A percentile compares a stretch with the other conserved stretches of the same genome.
Conservation (phyloP, 2,113 vertebrate species). For the Mugil cephalus region DNA sequence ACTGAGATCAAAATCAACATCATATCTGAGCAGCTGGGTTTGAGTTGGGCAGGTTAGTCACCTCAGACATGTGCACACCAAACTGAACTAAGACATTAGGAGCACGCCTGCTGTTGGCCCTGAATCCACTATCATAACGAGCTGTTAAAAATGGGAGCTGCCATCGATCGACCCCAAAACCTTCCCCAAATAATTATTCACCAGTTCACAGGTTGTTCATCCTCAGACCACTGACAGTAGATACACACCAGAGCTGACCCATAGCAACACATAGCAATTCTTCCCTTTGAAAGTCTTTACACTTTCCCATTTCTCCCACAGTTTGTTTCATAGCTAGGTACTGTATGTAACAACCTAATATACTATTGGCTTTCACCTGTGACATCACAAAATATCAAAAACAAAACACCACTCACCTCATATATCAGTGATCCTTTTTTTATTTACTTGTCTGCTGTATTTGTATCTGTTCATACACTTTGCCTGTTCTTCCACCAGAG, state of each 20-base stretch:
- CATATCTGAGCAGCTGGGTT: constrained; percentile 94
- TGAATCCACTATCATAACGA: too few species aligned
- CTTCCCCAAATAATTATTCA: too few species aligned
- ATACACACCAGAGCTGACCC: too few species aligned
- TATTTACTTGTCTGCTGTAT: background rate
- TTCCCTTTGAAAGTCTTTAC: too few species aligned
- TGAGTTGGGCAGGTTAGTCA: constrained; percentile 97
- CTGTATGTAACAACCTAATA: background rate
- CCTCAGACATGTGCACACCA: background rate
- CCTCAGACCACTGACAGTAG: background rate
- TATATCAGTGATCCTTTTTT: background rate
- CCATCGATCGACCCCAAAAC: too few species aligned
- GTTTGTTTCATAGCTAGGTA: too few species aligned
- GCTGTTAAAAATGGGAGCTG: too few species aligned
- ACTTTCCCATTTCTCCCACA: too few species aligned
- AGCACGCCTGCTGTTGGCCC: background rate
- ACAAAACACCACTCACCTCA: background rate
- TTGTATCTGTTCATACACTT: background rate
- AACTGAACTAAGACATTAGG: background rate
- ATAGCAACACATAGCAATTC: too few species aligned
- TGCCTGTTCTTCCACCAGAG: constrained; percentile 78
- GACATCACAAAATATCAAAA: background rate
- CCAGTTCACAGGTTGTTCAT: too few species aligned
- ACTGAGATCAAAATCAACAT: constrained; percentile 93
- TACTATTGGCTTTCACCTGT: background rate